Base-by-base conservation (phyloP, 1,140 invertebrate species). In the Drepana arcuata region DNA sequence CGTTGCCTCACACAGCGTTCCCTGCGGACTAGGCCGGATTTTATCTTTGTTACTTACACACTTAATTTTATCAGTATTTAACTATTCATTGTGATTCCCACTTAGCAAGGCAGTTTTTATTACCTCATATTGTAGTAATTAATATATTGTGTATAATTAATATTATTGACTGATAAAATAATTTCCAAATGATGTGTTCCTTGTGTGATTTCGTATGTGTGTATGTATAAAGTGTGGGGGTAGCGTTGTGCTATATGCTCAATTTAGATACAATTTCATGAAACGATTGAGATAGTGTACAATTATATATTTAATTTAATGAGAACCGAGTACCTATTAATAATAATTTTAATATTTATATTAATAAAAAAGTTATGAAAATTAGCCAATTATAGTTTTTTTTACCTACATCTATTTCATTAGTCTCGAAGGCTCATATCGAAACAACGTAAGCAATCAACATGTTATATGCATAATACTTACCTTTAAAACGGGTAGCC, bases 311-410 rank as follows among this genome's bases (percentile, higher is more conserved):
- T 72, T 75, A 72, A 74, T 74, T 75, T 77, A 80, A 78, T 70
- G 61, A 74, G 58, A 74, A 74, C 67, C 71, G 64, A 81, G 74
- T 81, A 81, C 74, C 74, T 81, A 79, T 72, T 70, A 72, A 72
- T 68, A 67, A 71, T 81, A 79, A 79, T 79, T 79, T 79, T 75
- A 79, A 75, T 81, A 81, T 78, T 78, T 74, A 78, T 72, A 74
- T 75, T 73, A 77, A 74, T 79, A 69, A 79, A 71, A 70, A 69
- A 48, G 65, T 71, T 75, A 73, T 52, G 55, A 70, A 72, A 77
- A 66, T 63, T 64, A 64, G 59, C 44, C 51, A 56, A 63, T 35
- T 53, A 48, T 63, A 47, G 48, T 71, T 73, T 69, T 62, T 34
- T 63, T 61, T 70, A 62, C 56, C 49, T n/a, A n/a, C n/a, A n/a